Evolutionary conservation across 2,888 invertebrate species (phyloP).

Genomic region (Cylloceria caligata): DNA sequence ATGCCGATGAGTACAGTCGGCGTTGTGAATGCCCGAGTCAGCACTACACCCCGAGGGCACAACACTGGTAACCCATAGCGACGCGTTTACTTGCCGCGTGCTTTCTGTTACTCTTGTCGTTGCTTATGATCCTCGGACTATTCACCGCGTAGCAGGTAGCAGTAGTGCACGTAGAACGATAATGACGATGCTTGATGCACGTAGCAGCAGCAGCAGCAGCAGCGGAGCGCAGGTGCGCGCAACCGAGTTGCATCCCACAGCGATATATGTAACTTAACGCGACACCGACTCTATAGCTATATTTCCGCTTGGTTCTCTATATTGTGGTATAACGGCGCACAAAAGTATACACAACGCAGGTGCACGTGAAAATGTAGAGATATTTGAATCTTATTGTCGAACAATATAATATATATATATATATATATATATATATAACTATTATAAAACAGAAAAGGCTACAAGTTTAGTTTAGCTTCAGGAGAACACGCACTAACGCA

Average conservation of each 20-base stretch:
- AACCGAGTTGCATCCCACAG: conserved; percentile 46
- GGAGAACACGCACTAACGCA: conserved; percentile 22
- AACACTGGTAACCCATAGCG: conserved; percentile 70
- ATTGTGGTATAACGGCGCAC: conserved; percentile 25
- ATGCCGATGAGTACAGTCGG: neutral
- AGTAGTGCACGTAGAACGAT: conserved; percentile 26
- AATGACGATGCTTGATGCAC: conserved; percentile 31
- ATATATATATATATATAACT: neutral
- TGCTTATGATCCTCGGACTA: conserved; percentile 2
- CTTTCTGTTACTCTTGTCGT: conserved; percentile 29
- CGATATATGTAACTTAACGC: conserved; percentile 18
- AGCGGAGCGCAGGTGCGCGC: conserved; percentile 53
- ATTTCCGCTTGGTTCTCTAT: neutral
- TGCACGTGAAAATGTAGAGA: neutral
- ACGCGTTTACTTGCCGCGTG: conserved; percentile 51
- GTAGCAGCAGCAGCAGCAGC: neutral
- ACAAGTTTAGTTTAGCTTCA: neutral
- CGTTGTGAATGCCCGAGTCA: conserved; percentile 22
- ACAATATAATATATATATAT: neutral
- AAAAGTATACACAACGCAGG: neutral
- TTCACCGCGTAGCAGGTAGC: conserved; percentile 30
- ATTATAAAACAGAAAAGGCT: neutral
- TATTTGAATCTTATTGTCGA: neutral
- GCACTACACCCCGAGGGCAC: conserved; percentile 49
- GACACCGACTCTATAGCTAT: neutral